Percentiles rank a stretch among this genome's conserved stretches.
Conservation (phyloP, 2,888 invertebrate species). For the Watsonalla binaria region DNA sequence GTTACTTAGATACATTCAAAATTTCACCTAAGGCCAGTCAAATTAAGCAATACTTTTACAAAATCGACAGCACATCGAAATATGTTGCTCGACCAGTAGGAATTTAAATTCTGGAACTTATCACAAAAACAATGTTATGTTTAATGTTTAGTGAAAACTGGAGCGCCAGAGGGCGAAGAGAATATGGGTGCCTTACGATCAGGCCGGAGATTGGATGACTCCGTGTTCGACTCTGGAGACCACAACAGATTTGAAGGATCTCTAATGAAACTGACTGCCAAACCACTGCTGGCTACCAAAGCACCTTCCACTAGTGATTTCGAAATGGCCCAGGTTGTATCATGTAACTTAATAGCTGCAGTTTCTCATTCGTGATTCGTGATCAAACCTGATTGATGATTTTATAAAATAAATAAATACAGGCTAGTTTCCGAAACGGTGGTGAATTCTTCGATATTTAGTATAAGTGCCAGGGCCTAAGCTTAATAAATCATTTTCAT, state of each 20-base stretch:
- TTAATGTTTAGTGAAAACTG: slow-evolving; percentile 32
- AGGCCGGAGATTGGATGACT: slow-evolving; percentile 50
- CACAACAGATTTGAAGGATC: slow-evolving; percentile 52
- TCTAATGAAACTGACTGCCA: slow-evolving; percentile 52
- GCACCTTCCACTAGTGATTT: slow-evolving; percentile 13
- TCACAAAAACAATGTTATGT: not conserved
- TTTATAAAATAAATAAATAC: too few relatives aligned
- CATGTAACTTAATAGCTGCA: not conserved
- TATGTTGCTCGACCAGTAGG: too few relatives aligned
- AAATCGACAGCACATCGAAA: not conserved
- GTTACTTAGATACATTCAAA: too few relatives aligned
- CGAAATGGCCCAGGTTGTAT: slow-evolving; percentile 19
- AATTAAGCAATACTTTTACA: too few relatives aligned
- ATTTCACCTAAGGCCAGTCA: too few relatives aligned
- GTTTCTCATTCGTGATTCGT: slow-evolving; percentile 17
- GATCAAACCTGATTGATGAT: too few relatives aligned
- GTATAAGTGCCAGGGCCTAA: too few relatives aligned
- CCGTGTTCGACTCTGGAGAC: slow-evolving; percentile 45
- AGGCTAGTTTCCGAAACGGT: too few relatives aligned
- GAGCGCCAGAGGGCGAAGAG: slow-evolving; percentile 21
- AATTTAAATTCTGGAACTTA: too few relatives aligned
- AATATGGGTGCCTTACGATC: slow-evolving; percentile 16
- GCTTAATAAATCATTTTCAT: too few relatives aligned
- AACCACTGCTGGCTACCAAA: slow-evolving; percentile 21
- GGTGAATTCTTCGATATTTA: too few relatives aligned